A percentile compares a stretch with the other conserved stretches of the same genome.
Evolutionary conservation across 2,113 vertebrate genomes (phyloP).

Genomic region (Muntiacus muntjak): DNA sequence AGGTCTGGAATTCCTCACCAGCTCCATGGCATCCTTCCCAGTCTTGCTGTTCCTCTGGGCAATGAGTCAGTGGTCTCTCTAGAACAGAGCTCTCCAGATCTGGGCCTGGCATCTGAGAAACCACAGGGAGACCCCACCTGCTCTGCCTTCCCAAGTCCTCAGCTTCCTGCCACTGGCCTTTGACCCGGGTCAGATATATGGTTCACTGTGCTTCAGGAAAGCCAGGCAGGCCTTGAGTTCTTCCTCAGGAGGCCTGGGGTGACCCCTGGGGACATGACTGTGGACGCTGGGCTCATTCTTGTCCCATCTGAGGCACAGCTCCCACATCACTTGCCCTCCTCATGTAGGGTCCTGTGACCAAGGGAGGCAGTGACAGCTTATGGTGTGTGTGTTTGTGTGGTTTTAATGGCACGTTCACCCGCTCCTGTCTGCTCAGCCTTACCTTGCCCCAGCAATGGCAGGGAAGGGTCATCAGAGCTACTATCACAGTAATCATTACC

Average conservation of each 20-base stretch:
- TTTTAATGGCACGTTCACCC: background rate
- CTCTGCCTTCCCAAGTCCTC: background rate
- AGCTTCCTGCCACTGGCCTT: background rate
- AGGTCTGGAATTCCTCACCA: background rate
- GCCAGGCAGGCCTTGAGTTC: slow-evolving; percentile 23
- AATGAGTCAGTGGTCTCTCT: accelerated
- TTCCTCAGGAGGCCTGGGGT: background rate
- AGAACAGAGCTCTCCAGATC: background rate
- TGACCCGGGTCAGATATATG: accelerated
- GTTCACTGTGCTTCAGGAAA: background rate
- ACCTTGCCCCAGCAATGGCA: slow-evolving; percentile 91
- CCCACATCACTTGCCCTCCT: background rate
- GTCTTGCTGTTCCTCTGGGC: background rate
- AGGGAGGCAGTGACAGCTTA: background rate
- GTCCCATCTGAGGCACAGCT: background rate
- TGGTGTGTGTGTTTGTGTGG: background rate
- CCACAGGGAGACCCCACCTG: background rate
- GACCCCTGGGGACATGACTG: background rate
- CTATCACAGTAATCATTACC: slow-evolving; percentile 92
- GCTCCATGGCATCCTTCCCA: accelerated
- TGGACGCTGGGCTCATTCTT: background rate
- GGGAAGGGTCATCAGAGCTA: slow-evolving; percentile 89
- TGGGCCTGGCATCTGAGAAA: background rate
- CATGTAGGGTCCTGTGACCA: background rate
- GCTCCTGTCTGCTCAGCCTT: slow-evolving; percentile 98